phyloP scores from a whole-genome alignment of 2,113 vertebrate species.

The Syngnathus typhle region DNA sequence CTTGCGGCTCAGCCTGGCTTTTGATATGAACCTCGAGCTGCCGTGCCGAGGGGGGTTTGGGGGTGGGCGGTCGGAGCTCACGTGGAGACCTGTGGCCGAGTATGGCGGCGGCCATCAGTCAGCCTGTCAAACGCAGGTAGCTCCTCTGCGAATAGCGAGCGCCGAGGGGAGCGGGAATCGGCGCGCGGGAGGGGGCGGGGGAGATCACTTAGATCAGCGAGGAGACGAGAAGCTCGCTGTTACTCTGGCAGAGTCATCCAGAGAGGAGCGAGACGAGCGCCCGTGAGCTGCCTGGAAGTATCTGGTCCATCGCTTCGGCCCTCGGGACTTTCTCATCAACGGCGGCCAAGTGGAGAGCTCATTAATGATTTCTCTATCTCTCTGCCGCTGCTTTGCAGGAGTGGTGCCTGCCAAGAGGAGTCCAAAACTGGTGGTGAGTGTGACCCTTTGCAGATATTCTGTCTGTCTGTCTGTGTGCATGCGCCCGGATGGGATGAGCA shows the following conservation, averaged over 20 bases:
- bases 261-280: slow-evolving; percentile 21
- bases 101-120: slow-evolving; percentile 69
- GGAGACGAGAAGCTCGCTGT: slow-evolving; percentile 45
- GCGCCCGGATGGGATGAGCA: slow-evolving; percentile 36
- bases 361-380: slow-evolving; percentile 78
- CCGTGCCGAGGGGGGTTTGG: slow-evolving; percentile 14
- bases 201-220: slow-evolving; percentile 58
- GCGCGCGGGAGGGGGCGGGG: slow-evolving; percentile 52
- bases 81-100: slow-evolving; percentile 73
- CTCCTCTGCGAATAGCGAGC: slow-evolving; percentile 33
- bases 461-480: slow-evolving; percentile 3
- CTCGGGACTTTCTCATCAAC: slow-evolving; percentile 45
- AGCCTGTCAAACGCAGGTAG: slow-evolving; percentile 75
- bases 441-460: slow-evolving; percentile 16
- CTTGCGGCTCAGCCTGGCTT: slow-evolving; percentile 64
- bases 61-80: slow-evolving; percentile 18
- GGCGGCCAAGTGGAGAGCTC: slow-evolving; percentile 73
- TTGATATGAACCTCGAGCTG: slow-evolving; percentile 74
- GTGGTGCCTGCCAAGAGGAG: slow-evolving; percentile 95
- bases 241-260: slow-evolving; percentile 33
- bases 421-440: slow-evolving; percentile 98
- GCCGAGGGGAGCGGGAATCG: slow-evolving; percentile 27
- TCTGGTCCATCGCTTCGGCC: slow-evolving; percentile 18
- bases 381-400: slow-evolving; percentile 89
- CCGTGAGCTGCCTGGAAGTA: slow-evolving; percentile 33